A percentile compares a stretch with the other conserved stretches of the same genome.
Conservation (phyloP, 2,797 vertebrate species). For the Rhinoraja longicauda region DNA sequence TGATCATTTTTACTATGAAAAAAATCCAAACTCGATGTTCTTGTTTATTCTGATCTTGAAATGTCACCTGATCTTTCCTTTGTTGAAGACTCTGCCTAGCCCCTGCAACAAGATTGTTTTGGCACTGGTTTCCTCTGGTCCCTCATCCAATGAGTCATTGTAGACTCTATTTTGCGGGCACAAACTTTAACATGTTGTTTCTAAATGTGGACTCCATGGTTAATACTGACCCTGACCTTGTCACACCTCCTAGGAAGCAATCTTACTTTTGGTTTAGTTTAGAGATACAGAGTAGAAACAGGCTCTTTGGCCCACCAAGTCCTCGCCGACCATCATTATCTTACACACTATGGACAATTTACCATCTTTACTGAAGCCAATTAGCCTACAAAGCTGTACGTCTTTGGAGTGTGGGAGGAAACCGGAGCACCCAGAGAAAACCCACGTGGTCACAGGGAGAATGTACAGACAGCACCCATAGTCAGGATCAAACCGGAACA, state of each 20-base stretch:
- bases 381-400: no score
- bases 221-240: background rate
- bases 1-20: background rate
- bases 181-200: background rate
- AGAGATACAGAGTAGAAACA: no score
- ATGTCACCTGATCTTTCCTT: background rate
- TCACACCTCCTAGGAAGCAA: background rate
- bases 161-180: background rate
- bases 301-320: no score
- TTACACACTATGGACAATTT: no score
- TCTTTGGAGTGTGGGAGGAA: no score
- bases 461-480: no score
- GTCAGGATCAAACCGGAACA: no score
- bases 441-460: no score
- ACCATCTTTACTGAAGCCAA: no score
- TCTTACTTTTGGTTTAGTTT: background rate
- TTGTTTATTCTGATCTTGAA: background rate
- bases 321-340: no score
- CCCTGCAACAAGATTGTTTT: background rate
- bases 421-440: no score
- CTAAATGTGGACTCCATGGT: background rate
- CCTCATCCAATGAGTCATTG: background rate
- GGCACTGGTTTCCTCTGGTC: background rate
- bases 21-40: background rate
- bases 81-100: background rate